Conservation (phyloP, 2,797 vertebrate genomes). For the Delichon dasypus region DNA sequence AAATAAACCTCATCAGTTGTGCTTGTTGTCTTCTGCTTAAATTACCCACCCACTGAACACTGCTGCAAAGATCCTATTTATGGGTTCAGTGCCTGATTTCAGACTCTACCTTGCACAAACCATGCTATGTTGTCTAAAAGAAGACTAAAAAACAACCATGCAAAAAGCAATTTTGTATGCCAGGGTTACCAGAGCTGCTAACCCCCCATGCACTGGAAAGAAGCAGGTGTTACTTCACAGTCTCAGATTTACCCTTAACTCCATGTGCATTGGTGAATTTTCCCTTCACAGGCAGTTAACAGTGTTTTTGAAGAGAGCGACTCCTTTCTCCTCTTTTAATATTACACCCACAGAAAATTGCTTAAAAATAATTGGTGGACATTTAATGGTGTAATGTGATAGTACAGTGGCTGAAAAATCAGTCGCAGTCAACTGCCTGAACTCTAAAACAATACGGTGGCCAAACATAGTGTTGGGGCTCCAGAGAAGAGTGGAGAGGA, state of each 20-base stretch:
- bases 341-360: not conserved
- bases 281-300: not conserved
- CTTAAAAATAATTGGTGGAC: not conserved
- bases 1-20: not conserved
- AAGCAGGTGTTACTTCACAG: not conserved
- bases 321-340: not conserved
- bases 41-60: conserved; percentile 5
- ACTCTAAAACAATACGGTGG: not conserved
- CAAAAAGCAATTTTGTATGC: not conserved
- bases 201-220: not conserved
- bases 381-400: not conserved
- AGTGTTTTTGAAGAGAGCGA: not conserved
- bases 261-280: not conserved
- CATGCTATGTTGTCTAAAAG: not conserved
- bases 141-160: not conserved
- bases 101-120: not conserved
- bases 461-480: not conserved
- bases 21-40: conserved; percentile 5
- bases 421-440: not conserved
- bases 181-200: not conserved
- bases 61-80: conserved; percentile 13
- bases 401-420: not conserved
- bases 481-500: not conserved
- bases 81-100: conserved; percentile 11
- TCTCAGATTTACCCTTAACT: not conserved